Conservation (phyloP, 2,797 vertebrate species). For the Melanotaenia maccullochi region DNA sequence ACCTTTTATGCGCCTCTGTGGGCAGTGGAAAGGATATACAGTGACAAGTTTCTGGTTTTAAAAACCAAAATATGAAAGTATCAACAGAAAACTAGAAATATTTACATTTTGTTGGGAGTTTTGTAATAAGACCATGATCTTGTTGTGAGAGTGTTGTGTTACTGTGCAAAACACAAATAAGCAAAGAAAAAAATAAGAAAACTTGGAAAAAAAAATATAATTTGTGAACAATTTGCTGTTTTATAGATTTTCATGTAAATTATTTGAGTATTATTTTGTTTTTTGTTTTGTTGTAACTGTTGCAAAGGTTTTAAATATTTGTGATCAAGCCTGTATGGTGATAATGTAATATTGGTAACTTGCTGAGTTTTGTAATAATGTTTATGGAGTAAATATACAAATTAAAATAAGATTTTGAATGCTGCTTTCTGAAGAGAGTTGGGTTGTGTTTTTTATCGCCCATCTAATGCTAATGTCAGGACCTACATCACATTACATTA, state of each 20-base stretch:
- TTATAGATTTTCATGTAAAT: conserved; percentile 99
- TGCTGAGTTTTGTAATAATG: conserved; percentile 99
- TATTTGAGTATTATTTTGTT: conserved; percentile 99
- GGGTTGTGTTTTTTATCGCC: conserved; percentile 76
- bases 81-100: conserved; percentile 89
- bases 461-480: conserved; percentile 24
- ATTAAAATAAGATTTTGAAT: conserved; percentile 99
- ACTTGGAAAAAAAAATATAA: conserved; percentile 83
- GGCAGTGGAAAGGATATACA: conserved; percentile 99
- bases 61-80: conserved; percentile 99
- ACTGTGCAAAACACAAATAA: conserved; percentile 98
- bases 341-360: conserved; percentile 99
- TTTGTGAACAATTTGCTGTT: conserved; percentile 99
- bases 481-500: conserved; percentile 4
- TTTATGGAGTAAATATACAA: conserved; percentile 99
- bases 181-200: conserved; percentile 91
- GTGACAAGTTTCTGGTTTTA: conserved; percentile 99
- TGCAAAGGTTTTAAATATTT: conserved; percentile 99
- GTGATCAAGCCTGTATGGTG: conserved; percentile 99
- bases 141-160: conserved; percentile 99
- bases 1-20: conserved; percentile 97
- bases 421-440: conserved; percentile 90
- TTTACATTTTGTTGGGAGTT: conserved; percentile 98
- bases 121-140: conserved; percentile 99
- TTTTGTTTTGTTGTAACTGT: conserved; percentile 99